Base-by-base conservation (phyloP, 2,888 invertebrate genomes). In the Folsomia candida region DNA sequence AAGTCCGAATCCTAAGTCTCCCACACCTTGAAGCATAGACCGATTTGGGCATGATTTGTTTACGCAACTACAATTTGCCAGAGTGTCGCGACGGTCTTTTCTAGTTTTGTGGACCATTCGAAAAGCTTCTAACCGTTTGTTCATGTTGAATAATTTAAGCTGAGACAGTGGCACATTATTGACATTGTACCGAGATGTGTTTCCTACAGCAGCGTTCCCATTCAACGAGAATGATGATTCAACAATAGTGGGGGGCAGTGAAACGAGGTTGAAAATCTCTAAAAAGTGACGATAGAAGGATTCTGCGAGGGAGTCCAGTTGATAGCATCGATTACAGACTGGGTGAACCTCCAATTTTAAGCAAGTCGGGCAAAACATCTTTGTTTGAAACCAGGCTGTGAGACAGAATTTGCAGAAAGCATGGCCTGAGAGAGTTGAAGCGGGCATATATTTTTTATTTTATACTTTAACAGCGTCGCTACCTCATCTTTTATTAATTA, bases 381-480 rank as follows among this genome's bases (percentile, higher is more conserved):
- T 22, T 4, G 20, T 11, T 24, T 29, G 11, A 2, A 64, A 18
- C 47, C 22, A 51, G 2, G 22, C 2, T 9, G 3, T 22, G 11
- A 64, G n/a, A 25, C 64, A 64, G 28, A 51, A 64, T 64, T 64
- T 51, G 24, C 64, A 64, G 26, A 64, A 64, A 2, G 25, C 11
- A 24, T 64, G 47, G n/a, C n/a, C n/a, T n/a, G n/a, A n/a, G n/a
- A n/a, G n/a, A n/a, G n/a, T n/a, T n/a, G n/a, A n/a, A n/a, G n/a
- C n/a, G n/a, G n/a, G n/a, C n/a, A n/a, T n/a, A n/a, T n/a, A n/a
- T n/a, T n/a, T n/a, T n/a, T n/a, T n/a, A n/a, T n/a, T n/a, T n/a
- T n/a, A n/a, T n/a, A n/a, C n/a, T n/a, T n/a, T n/a, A n/a, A n/a
- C n/a, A n/a, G n/a, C n/a, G n/a, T n/a, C n/a, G n/a, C n/a, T n/a